These are phyloP conservation scores for Protodeltote pygarga DNA, from an alignment of 2,888 invertebrate genomes.

Conservation along the genomic window DNA sequence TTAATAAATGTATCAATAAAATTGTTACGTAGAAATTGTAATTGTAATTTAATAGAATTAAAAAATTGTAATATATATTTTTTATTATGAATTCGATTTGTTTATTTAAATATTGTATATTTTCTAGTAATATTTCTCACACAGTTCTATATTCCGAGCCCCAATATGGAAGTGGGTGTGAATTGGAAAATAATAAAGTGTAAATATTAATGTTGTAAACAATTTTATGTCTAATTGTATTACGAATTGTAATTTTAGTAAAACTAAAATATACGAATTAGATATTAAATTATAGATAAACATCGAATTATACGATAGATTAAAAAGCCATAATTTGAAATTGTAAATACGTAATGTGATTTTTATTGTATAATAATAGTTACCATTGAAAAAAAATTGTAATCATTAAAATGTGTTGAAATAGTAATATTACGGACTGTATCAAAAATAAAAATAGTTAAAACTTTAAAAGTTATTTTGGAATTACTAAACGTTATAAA, in stretches of 20 bases:
- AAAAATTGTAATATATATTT: conserved; percentile 29
- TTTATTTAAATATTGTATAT: background rate
- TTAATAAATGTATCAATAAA: conserved; percentile 28
- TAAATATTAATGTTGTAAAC: conserved; percentile 19
- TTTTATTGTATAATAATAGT: conserved; percentile 22
- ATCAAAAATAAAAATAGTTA: conserved; percentile 19
- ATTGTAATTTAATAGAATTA: conserved; percentile 16
- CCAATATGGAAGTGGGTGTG: conserved; percentile 58
- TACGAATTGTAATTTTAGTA: conserved; percentile 28
- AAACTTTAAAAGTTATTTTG: conserved; percentile 12
- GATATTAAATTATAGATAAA: conserved; percentile 37
- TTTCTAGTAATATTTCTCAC: conserved; percentile 43
- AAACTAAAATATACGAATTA: conserved; percentile 40
- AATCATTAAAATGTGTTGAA: conserved; percentile 25
- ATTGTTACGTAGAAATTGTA: conserved; percentile 32
- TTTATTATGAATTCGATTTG: conserved; percentile 11
- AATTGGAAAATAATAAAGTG: conserved; percentile 38
- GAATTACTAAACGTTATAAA: conserved; percentile 22
- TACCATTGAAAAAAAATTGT: conserved; percentile 23
- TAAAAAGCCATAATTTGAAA: conserved; percentile 7
- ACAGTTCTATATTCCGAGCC: conserved; percentile 66
- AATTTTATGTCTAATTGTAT: conserved; percentile 7
- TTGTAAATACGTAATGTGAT: conserved; percentile 38
- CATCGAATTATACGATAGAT: conserved; percentile 54
- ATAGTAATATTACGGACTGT: conserved; percentile 10